Base-by-base conservation (phyloP, 2,113 vertebrate species). In the Spilogale gracilis region DNA sequence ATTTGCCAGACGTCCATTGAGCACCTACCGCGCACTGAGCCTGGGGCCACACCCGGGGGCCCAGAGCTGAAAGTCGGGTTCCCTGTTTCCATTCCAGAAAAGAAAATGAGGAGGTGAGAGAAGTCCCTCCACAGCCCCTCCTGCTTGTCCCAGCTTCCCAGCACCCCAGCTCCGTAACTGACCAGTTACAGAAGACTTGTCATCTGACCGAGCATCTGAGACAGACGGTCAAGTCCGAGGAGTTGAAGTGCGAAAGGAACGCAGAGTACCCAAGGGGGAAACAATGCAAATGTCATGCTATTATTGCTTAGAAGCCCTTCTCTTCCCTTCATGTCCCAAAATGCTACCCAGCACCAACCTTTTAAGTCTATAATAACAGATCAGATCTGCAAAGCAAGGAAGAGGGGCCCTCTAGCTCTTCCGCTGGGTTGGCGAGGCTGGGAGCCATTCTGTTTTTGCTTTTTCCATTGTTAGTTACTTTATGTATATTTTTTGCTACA, bases 101-200 rank as follows among this genome's bases (percentile, higher is more conserved):
- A 11, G 82, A 25, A 45, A 4, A 38, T 6, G 13, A 2, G 13
- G 50, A 20, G 56, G n/a, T 3, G n/a, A 17, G 54, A 8, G 5
- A n/a, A 52, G 43, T 1, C 11, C 73, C 21, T 21, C 30, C 1
- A 2, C 27, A 58, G 43, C 58, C 2, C 0, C 50, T 45, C 63
- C 56, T 38, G n/a, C 20, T 27, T 23, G 17, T 20, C 4, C 0
- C 2, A 10, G 67, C 65, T 30, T 30, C n/a, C 67, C 0, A 12
- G 58, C 81, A 7, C 17, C 2, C 30, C 23, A 1, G 76, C 45
- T n/a, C 48, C 1, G 9, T 4, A 25, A 21, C 6, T 30, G 6
- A 78, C 52, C 30, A 11, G 20, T 1, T 25, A 61, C 60, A 25
- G 21, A 30, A 50, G 2, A 10, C 8, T 4, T 16, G 82, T 23